Conservation (phyloP, 2,888 invertebrate genomes). For the Melolontha melolontha region DNA sequence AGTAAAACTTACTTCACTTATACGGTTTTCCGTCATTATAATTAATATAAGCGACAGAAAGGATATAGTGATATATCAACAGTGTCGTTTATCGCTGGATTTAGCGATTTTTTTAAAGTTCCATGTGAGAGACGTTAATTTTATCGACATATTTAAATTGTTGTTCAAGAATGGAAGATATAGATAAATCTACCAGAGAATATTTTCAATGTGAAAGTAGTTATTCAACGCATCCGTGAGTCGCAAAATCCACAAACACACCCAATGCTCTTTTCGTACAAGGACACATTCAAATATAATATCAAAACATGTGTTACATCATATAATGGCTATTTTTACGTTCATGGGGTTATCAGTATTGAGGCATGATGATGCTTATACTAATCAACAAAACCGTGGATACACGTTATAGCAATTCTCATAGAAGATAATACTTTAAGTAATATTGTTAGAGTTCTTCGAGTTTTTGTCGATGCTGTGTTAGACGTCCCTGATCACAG, state of each 20-base stretch:
- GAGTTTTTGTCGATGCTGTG: conserved; percentile 92
- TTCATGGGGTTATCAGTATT: conserved; percentile 96
- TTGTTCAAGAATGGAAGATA: conserved; percentile 70
- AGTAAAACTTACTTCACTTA: too few species aligned
- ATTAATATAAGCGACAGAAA: too few species aligned
- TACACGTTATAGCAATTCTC: conserved; percentile 88
- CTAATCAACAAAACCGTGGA: conserved; percentile 91
- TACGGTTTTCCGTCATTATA: too few species aligned
- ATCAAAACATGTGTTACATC: conserved; percentile 88
- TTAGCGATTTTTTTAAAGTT: too few species aligned
- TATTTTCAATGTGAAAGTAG: conserved; percentile 76
- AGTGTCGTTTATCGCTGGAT: too few species aligned
- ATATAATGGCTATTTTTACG: conserved; percentile 96
- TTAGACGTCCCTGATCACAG: conserved; percentile 95
- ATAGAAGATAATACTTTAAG: conserved; percentile 58
- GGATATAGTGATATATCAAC: too few species aligned
- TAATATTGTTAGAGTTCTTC: conserved; percentile 73
- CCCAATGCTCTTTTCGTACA: conserved; percentile 88
- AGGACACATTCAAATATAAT: conserved; percentile 80
- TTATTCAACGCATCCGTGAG: conserved; percentile 89
- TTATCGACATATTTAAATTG: conserved; percentile 82
- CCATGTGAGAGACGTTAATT: too few species aligned
- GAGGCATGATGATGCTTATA: conserved; percentile 92
- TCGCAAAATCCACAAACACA: conserved; percentile 97
- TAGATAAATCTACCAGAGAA: conserved; percentile 68